phyloP scores from a whole-genome alignment of 2,888 invertebrate species.

The Leptinotarsa juncta region DNA sequence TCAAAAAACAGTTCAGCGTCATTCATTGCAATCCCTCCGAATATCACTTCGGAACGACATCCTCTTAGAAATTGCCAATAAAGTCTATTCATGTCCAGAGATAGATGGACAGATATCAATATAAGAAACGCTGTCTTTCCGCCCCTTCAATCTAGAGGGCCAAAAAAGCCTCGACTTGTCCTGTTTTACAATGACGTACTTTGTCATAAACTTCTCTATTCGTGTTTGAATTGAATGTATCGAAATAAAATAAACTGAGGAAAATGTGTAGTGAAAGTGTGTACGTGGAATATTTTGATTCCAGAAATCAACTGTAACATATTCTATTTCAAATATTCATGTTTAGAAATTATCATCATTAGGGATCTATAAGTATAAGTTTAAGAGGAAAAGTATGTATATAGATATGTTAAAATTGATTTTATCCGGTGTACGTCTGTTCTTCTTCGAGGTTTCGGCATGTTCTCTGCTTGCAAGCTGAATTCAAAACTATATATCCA shows the following conservation, averaged over 20 bases:
- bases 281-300: no score
- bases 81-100: conserved; percentile 36
- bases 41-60: conserved; percentile 6
- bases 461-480: no score
- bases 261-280: no score
- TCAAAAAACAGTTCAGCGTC: conserved; percentile 2
- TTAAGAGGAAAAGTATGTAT: no score
- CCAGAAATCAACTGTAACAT: no score
- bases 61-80: conserved; percentile 22
- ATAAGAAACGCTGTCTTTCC: conserved; percentile 46
- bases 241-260: neutral
- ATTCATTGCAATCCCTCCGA: neutral
- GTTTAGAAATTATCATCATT: no score
- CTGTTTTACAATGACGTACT: conserved; percentile 47
- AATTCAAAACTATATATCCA: no score
- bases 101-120: conserved; percentile 50
- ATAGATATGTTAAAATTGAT: no score
- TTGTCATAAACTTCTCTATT: neutral
- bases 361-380: no score
- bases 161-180: conserved; percentile 41
- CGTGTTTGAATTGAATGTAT: neutral
- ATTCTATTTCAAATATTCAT: no score
- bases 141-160: conserved; percentile 45
- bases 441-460: no score
- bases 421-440: no score